phyloP scores from a whole-genome alignment of 2,888 invertebrate species.

The Brachylomia viminalis region DNA sequence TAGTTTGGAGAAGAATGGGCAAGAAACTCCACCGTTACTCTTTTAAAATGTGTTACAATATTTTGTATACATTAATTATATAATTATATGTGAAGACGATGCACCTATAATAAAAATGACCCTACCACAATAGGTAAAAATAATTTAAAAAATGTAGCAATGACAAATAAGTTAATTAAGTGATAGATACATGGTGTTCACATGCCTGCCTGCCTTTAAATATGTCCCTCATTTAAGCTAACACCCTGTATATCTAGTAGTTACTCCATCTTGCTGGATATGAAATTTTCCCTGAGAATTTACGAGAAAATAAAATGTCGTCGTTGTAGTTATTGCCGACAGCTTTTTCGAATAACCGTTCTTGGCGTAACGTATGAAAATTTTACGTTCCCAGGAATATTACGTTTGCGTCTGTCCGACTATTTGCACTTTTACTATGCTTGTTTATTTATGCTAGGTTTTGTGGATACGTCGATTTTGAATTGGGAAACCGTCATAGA shows the following conservation, averaged over 20 bases:
- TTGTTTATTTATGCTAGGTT: not conserved
- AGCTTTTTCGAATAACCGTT: not conserved
- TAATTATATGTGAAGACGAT: no score
- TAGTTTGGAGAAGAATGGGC: no score
- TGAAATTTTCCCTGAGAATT: constrained; percentile 14
- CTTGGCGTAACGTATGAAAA: not conserved
- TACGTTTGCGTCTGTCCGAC: not conserved
- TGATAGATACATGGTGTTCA: no score
- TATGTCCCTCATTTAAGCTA: not conserved
- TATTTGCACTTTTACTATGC: not conserved
- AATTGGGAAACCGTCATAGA: not conserved
- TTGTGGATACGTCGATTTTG: not conserved
- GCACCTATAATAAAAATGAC: no score
- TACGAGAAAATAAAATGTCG: constrained; percentile 1
- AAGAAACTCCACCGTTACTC: no score
- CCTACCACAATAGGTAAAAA: no score
- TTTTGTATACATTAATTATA: no score
- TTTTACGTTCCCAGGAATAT: not conserved
- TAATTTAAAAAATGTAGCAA: no score
- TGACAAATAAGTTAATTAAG: no score
- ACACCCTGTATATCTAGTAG: not conserved
- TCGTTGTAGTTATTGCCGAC: not conserved
- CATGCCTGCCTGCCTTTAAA: no score
- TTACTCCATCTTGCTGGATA: not conserved
- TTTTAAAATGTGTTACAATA: no score